Conservation (phyloP, 2,797 vertebrate species). For the Iguana delicatissima region DNA sequence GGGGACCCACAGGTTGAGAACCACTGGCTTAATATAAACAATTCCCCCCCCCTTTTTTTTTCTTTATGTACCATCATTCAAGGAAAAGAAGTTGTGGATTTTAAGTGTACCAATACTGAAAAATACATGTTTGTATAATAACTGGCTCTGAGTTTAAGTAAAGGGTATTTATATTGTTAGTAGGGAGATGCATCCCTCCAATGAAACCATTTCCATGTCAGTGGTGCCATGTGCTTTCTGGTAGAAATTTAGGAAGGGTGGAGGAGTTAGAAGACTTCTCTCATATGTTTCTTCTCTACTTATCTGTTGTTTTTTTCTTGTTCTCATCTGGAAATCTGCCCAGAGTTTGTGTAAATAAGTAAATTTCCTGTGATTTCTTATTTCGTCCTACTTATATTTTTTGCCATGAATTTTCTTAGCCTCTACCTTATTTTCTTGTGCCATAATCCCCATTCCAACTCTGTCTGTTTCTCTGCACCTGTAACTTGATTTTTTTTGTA, state of each 20-base stretch:
- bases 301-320: neutral
- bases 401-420: neutral
- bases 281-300: neutral
- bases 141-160: neutral
- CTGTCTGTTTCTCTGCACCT: neutral
- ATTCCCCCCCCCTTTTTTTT: neutral
- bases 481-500: neutral
- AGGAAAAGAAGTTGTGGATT: neutral
- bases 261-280: neutral
- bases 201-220: no score
- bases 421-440: neutral
- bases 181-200: no score
- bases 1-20: no score
- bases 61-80: neutral
- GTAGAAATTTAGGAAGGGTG: no score
- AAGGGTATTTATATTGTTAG: neutral
- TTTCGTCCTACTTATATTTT: neutral
- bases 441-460: neutral
- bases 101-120: neutral
- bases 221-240: no score
- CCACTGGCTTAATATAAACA: conserved; percentile 2
- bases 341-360: neutral
- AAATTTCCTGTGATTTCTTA: neutral
- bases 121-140: neutral
- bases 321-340: neutral